phyloP scores from a whole-genome alignment of 2,797 vertebrate genomes.

The Smutsia temminckii region DNA sequence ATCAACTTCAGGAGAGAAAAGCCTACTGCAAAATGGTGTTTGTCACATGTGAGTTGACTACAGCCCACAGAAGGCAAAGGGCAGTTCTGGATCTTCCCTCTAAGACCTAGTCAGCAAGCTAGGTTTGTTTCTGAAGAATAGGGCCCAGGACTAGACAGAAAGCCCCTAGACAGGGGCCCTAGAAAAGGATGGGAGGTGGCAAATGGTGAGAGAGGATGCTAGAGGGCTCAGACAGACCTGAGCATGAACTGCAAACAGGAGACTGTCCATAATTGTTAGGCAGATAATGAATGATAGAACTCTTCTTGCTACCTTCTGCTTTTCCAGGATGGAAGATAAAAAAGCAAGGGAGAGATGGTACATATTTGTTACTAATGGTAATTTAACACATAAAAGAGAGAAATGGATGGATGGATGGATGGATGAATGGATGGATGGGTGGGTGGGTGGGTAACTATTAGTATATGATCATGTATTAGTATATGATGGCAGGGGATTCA shows the following conservation, averaged over 20 bases:
- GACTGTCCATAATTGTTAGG: accelerated
- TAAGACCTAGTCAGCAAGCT: background rate
- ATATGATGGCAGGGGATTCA: background rate
- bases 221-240: background rate
- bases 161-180: background rate
- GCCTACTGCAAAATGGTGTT: slow-evolving; percentile 66
- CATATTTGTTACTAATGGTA: background rate
- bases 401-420: background rate
- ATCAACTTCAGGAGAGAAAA: accelerated
- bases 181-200: background rate
- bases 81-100: background rate
- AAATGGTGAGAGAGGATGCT: accelerated
- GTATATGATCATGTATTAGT: accelerated
- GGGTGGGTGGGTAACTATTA: accelerated
- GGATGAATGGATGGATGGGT: background rate
- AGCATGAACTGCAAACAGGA: accelerated
- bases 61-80: accelerated
- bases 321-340: background rate
- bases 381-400: background rate
- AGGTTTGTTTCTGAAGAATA: background rate
- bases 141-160: background rate
- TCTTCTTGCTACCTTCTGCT: background rate
- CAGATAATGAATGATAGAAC: accelerated
- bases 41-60: slow-evolving; percentile 79
- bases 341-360: background rate